These are phyloP conservation scores for Pan paniscus DNA, from an alignment of 2,113 vertebrate genomes.

Conservation along the genomic window DNA sequence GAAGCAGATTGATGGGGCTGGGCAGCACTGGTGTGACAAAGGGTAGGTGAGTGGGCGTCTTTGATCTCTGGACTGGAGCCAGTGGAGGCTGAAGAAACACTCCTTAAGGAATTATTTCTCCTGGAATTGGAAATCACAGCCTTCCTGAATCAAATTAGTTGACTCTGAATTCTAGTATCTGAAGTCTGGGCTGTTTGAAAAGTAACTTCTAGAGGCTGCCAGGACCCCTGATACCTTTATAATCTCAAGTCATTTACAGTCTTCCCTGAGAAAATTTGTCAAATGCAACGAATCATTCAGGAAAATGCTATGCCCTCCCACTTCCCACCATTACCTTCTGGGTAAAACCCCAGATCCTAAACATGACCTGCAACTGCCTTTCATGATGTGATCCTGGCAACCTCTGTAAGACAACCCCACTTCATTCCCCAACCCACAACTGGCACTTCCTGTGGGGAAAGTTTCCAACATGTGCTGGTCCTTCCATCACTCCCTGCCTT, in stretches of 20 bases:
- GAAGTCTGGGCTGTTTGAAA: not conserved
- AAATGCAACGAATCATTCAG: not conserved
- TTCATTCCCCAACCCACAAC: not conserved
- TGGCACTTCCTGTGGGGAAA: not conserved
- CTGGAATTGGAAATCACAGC: fast-evolving
- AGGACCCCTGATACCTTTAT: fast-evolving
- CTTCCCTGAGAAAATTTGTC: not conserved
- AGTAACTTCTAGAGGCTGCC: too few relatives aligned
- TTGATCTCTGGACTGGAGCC: not conserved
- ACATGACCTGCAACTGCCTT: fast-evolving
- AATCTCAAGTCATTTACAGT: not conserved
- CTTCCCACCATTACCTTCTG: not conserved
- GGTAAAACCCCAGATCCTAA: not conserved
- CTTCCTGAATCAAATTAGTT: not conserved
- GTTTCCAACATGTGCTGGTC: fast-evolving
- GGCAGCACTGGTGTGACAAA: fast-evolving
- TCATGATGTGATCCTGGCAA: fast-evolving
- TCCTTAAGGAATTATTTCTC: too few relatives aligned
- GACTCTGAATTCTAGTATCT: not conserved
- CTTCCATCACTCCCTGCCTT: fast-evolving
- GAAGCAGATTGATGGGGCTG: fast-evolving
- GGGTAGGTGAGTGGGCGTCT: fast-evolving
- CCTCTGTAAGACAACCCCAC: fast-evolving
- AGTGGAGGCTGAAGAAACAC: not conserved
- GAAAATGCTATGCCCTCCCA: fast-evolving